phyloP scores from a whole-genome alignment of 2,113 vertebrate species.

The Heloderma charlesbogerti region DNA sequence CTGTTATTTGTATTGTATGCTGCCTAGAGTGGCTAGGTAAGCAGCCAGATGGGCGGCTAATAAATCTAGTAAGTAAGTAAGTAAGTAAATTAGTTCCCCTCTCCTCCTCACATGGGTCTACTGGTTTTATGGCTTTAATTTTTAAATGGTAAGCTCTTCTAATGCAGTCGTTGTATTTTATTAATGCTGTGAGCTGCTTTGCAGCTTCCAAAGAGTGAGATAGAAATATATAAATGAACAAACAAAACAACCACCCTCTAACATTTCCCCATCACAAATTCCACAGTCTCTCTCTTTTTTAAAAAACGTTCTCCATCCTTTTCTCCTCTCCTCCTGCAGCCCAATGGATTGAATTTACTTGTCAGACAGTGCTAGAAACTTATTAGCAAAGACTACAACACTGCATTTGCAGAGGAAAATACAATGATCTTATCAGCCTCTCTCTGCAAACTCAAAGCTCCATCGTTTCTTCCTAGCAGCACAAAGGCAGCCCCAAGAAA shows the following conservation, averaged over 20 bases:
- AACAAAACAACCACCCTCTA: not conserved
- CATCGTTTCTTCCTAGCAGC: conserved; percentile 50
- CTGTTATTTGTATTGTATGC: too few species aligned
- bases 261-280: not conserved
- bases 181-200: not conserved
- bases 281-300: not conserved
- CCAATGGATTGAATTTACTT: conserved; percentile 78
- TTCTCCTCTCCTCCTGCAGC: conserved; percentile 12
- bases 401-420: conserved; percentile 73
- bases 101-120: not conserved
- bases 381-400: conserved; percentile 72
- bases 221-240: not conserved
- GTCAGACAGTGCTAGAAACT: conserved; percentile 71
- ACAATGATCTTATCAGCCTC: conserved; percentile 71
- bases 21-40: too few species aligned
- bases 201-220: not conserved
- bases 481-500: conserved; percentile 57
- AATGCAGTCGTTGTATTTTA: not conserved
- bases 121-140: not conserved
- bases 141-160: not conserved
- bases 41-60: too few species aligned
- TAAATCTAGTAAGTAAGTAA: too few species aligned
- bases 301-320: not conserved
- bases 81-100: too few species aligned
- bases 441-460: conserved; percentile 64